A percentile compares a stretch with the other conserved stretches of the same genome.
Evolutionary conservation across 1,140 invertebrate species (phyloP).

Genomic region (Drosophila fuyamai): DNA sequence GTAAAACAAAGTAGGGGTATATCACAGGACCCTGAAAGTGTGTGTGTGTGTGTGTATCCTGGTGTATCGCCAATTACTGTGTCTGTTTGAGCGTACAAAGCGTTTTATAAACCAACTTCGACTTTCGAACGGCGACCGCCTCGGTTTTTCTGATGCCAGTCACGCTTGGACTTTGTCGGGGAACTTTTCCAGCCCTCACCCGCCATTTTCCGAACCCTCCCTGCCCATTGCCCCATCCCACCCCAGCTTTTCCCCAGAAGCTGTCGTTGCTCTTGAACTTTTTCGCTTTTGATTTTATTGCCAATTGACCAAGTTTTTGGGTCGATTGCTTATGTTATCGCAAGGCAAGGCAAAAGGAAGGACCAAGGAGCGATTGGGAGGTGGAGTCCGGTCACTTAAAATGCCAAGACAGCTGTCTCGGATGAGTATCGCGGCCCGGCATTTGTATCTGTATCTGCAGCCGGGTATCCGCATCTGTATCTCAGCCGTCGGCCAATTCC

Average conservation of each 20-base stretch:
- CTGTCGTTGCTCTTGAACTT: conserved; percentile 64
- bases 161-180: conserved; percentile 77
- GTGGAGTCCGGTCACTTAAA: conserved; percentile 43
- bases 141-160: conserved; percentile 69
- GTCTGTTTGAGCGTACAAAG: conserved; percentile 82
- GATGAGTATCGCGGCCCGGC: conserved; percentile 50
- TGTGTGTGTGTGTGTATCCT: conserved; percentile 21
- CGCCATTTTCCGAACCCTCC: conserved; percentile 1
- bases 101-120: conserved; percentile 79
- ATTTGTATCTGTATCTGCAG: conserved; percentile 15
- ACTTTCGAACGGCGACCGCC: conserved; percentile 9
- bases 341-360: neutral
- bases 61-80: conserved; percentile 79
- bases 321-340: conserved; percentile 64
- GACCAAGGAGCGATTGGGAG: neutral
- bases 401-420: conserved; percentile 62
- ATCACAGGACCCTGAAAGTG: conserved; percentile 19
- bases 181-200: conserved; percentile 53
- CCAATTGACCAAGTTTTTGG: conserved; percentile 81
- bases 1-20: conserved; percentile 52
- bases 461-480: conserved; percentile 11
- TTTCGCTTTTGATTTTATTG: conserved; percentile 82
- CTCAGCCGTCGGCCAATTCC: conserved; percentile 5
- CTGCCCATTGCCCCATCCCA: neutral
- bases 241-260: neutral